A percentile compares a stretch with the other conserved stretches of the same genome.
phyloP scores from a whole-genome alignment of 2,888 invertebrate genomes.

The Microlaimidae sp. region DNA sequence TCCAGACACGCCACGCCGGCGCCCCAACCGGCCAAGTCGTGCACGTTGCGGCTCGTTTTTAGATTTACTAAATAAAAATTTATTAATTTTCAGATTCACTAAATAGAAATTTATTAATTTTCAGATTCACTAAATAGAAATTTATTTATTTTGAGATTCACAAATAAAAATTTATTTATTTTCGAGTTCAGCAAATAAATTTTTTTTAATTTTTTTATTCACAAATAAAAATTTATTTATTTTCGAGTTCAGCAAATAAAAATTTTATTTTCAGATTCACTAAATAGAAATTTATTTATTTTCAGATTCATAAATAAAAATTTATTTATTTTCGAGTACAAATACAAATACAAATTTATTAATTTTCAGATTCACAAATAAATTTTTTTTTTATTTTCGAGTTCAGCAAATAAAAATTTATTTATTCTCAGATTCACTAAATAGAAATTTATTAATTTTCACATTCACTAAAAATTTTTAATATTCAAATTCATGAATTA shows the following conservation, averaged over 20 bases:
- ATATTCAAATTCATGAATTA: slow-evolving; percentile 26
- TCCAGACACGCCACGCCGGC: slow-evolving; percentile 55
- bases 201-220: no score
- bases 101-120: no score
- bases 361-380: slow-evolving; percentile 26
- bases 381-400: no score
- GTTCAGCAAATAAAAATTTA: no score
- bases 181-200: no score
- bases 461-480: slow-evolving; percentile 29
- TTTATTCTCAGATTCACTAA: slow-evolving; percentile 26
- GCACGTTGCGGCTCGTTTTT: slow-evolving; percentile 24
- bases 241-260: no score
- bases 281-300: slow-evolving; percentile 15
- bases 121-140: slow-evolving; percentile 26
- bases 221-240: no score
- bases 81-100: slow-evolving; percentile 25
- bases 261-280: slow-evolving; percentile 25
- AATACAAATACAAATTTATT: no score
- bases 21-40: slow-evolving; percentile 57
- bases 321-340: not conserved
- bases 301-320: not conserved
- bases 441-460: no score
- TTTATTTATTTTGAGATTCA: slow-evolving; percentile 28
- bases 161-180: no score
- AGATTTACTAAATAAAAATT: slow-evolving; percentile 28